Conservation (phyloP, 2,888 invertebrate species). For the Panzeria rudis region DNA sequence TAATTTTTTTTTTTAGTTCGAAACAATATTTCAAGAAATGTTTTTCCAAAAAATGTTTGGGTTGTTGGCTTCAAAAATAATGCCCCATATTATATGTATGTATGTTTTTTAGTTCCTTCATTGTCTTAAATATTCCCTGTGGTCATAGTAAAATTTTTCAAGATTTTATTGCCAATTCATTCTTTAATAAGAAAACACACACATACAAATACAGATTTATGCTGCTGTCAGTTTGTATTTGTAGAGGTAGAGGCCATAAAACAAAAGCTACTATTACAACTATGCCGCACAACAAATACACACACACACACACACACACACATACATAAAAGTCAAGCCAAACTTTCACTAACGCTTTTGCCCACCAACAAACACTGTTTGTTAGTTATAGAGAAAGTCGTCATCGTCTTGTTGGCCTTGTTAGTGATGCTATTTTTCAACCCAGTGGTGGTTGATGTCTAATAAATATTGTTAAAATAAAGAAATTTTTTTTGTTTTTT, state of each 20-base stretch:
- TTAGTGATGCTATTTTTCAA: slow-evolving; percentile 28
- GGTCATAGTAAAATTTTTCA: slow-evolving; percentile 61
- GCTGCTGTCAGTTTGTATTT: not conserved
- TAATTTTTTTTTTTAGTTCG: no score
- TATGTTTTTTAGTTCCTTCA: slow-evolving; percentile 39
- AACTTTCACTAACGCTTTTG: not conserved
- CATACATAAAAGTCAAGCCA: not conserved
- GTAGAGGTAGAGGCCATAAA: slow-evolving; percentile 51
- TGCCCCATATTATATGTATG: not conserved
- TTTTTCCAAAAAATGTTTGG: no score
- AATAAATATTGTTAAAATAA: slow-evolving; percentile 38
- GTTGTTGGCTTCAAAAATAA: no score
- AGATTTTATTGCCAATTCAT: slow-evolving; percentile 53
- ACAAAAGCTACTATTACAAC: slow-evolving; percentile 47
- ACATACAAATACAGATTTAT: not conserved
- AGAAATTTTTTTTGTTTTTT: slow-evolving; percentile 17
- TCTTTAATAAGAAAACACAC: slow-evolving; percentile 16
- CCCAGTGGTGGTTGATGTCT: slow-evolving; percentile 26
- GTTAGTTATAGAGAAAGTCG: slow-evolving; percentile 14
- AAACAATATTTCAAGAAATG: no score
- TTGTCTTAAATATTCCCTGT: slow-evolving; percentile 71
- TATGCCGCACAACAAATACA: slow-evolving; percentile 22
- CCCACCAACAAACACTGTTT: not conserved
- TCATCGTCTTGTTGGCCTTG: slow-evolving; percentile 16
- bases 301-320: slow-evolving; percentile 18